phyloP scores from a whole-genome alignment of 1,140 invertebrate species.

The Paraescarpia echinospica region DNA sequence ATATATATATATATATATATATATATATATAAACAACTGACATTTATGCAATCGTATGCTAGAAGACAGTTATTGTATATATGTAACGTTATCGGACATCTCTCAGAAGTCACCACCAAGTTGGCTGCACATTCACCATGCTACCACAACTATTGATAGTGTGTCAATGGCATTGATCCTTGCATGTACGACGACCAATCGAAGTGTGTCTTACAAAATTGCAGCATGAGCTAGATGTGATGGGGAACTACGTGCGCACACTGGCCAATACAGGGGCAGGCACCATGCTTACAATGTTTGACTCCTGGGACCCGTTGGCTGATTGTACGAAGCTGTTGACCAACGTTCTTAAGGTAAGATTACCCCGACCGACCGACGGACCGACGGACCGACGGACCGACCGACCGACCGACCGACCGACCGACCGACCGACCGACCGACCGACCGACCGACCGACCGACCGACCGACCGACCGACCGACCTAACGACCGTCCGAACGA shows the following conservation, averaged over 20 bases:
- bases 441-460: background rate
- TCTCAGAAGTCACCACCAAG: too few species aligned
- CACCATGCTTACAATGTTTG: background rate
- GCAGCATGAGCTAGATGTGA: constrained; percentile 10
- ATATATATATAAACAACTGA: too few species aligned
- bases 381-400: background rate
- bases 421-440: background rate
- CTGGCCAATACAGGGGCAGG: constrained; percentile 2
- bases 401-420: background rate
- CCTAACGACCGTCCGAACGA: background rate
- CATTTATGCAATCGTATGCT: too few species aligned
- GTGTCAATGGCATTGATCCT: too few species aligned
- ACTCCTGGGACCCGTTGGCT: background rate
- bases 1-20: too few species aligned
- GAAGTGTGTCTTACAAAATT: too few species aligned
- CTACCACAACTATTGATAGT: too few species aligned
- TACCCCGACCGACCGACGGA: background rate
- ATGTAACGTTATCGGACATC: too few species aligned
- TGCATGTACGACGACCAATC: background rate
- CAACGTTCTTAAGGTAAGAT: constrained; percentile 9
- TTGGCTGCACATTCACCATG: too few species aligned
- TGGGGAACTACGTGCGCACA: constrained; percentile 12
- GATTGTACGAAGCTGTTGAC: constrained; percentile 12
- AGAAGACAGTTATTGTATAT: too few species aligned
- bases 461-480: too few species aligned